Evolutionary conservation across 2,888 invertebrate genomes (phyloP).

Genomic region (Parasteatoda lunata): DNA sequence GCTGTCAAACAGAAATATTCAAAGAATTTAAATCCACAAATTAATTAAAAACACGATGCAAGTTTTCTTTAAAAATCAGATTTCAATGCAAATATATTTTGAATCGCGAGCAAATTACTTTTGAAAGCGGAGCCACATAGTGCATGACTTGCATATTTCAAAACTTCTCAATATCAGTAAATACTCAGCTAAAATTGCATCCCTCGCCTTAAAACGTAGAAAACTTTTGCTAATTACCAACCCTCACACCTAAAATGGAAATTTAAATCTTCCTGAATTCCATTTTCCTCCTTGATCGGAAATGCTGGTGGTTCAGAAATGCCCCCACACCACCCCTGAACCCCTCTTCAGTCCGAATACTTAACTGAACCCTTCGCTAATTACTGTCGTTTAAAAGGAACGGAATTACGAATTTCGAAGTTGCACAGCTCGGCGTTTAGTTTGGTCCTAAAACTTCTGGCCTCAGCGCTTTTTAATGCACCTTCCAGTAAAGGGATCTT

Average conservation of each 20-base stretch:
- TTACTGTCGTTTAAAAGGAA: conserved; percentile 61
- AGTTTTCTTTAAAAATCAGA: too few species aligned
- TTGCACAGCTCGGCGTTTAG: conserved; percentile 52
- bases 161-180: too few species aligned
- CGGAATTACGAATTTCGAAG: conserved; percentile 42
- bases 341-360: conserved; percentile 1
- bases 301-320: conserved; percentile 33
- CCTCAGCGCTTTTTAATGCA: conserved; percentile 68
- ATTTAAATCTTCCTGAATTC: conserved; percentile 21
- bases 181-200: too few species aligned
- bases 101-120: too few species aligned
- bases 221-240: conserved; percentile 1
- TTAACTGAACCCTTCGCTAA: conserved; percentile 42
- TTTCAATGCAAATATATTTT: too few species aligned
- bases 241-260: neutral
- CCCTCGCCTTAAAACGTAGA: neutral
- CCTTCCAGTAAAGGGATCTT: neutral
- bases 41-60: too few species aligned
- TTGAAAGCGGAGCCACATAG: too few species aligned
- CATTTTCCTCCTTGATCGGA: conserved; percentile 29
- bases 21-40: too few species aligned
- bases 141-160: too few species aligned
- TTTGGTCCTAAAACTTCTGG: conserved; percentile 43
- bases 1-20: too few species aligned
- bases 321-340: neutral